These are phyloP conservation scores for Nesoenas mayeri DNA, from an alignment of 2,113 vertebrate species.

Conservation along the genomic window DNA sequence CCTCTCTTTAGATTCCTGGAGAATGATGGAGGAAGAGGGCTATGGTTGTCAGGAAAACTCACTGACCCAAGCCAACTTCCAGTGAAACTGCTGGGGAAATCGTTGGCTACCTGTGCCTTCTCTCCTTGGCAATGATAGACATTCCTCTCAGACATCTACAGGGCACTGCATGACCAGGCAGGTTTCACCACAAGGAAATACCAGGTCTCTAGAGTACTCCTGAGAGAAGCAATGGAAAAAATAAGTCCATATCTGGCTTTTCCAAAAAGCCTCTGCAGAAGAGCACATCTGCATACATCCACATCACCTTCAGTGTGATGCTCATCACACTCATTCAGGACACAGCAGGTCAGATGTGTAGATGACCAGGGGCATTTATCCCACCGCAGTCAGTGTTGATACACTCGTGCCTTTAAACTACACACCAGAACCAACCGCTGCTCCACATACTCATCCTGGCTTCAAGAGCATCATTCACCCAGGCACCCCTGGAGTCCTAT, in stretches of 20 bases:
- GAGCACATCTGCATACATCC: fast-evolving
- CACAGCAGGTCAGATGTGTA: not conserved
- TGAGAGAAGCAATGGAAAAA: not conserved
- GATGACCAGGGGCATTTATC: not conserved
- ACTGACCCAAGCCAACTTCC: not conserved
- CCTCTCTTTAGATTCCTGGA: not conserved
- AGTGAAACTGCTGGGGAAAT: not conserved
- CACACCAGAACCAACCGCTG: not conserved
- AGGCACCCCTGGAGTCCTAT: not conserved
- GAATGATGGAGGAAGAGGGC: not conserved
- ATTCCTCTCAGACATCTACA: not conserved
- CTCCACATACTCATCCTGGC: not conserved
- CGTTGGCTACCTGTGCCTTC: not conserved
- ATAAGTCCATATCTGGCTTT: not conserved
- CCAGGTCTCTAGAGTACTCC: not conserved
- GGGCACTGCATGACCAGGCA: not conserved
- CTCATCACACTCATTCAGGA: not conserved
- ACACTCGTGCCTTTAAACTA: not conserved
- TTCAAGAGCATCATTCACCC: not conserved
- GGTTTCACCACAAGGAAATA: not conserved
- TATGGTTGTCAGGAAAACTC: not conserved
- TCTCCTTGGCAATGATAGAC: not conserved
- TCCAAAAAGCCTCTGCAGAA: not conserved
- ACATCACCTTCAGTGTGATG: not conserved
- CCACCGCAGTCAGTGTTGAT: not conserved